Conservation (phyloP, 1,140 invertebrate species). For the Nomia melanderi region DNA sequence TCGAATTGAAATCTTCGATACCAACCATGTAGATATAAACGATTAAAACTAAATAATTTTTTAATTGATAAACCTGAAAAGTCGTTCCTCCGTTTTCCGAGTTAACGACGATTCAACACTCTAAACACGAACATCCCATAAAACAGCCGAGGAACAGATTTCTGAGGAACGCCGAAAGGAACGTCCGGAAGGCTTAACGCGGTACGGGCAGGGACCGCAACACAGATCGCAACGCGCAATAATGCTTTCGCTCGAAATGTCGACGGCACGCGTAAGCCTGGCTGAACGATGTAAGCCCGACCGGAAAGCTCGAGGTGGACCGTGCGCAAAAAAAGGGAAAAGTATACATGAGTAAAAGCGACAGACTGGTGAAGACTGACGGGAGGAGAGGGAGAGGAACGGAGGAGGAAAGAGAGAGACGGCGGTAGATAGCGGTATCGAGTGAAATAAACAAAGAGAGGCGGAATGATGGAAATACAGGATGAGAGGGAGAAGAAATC, state of each 20-base stretch:
- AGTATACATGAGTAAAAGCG: conserved; percentile 48
- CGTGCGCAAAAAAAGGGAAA: conserved; percentile 24
- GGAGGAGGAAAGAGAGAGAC: conserved; percentile 3
- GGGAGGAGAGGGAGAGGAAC: conserved; percentile 15
- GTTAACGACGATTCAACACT: background rate
- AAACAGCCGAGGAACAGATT: conserved; percentile 11
- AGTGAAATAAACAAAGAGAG: conserved; percentile 35
- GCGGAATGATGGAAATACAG: background rate
- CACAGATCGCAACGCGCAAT: conserved; percentile 53
- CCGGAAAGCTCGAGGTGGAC: conserved; percentile 66
- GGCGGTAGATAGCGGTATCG: background rate
- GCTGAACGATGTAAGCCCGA: conserved; percentile 67
- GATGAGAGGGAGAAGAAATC: conserved; percentile 51
- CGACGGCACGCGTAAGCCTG: conserved; percentile 65
- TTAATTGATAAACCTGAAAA: no score
- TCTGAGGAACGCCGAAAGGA: conserved; percentile 27
- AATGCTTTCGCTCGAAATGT: conserved; percentile 54
- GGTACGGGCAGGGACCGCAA: conserved; percentile 40
- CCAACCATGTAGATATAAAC: no score
- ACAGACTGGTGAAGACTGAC: conserved; percentile 19
- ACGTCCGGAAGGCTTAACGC: conserved; percentile 43
- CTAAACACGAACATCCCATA: background rate
- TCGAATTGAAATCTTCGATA: no score
- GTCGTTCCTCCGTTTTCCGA: no score
- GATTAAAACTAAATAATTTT: no score